These are phyloP conservation scores for Acomys russatus DNA, from an alignment of 2,797 vertebrate genomes.

Conservation along the genomic window DNA sequence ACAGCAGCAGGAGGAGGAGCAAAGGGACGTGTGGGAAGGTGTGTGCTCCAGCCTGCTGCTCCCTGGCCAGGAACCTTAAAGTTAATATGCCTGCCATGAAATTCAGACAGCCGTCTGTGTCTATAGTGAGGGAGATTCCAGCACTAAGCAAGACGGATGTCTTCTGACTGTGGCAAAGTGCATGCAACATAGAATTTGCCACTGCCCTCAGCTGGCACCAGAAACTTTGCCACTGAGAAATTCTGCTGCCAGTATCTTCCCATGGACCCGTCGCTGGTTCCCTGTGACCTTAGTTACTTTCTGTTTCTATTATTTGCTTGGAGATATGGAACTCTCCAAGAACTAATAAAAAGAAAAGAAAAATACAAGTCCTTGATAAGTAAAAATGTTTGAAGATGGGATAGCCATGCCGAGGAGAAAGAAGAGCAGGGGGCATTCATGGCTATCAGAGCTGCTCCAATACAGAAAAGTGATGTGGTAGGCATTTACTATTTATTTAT, in stretches of 20 bases:
- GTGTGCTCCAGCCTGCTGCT: background rate
- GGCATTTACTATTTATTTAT: background rate
- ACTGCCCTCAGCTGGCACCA: background rate
- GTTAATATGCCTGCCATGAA: background rate
- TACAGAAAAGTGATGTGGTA: background rate
- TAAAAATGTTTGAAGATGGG: conserved; percentile 10
- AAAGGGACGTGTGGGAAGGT: background rate
- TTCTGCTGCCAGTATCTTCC: background rate
- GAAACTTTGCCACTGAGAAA: background rate
- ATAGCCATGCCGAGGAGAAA: background rate
- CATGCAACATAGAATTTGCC: background rate
- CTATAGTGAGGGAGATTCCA: background rate
- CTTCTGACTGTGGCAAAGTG: background rate
- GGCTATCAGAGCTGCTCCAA: background rate
- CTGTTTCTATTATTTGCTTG: too few relatives aligned
- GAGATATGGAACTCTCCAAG: background rate
- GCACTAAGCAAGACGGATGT: background rate
- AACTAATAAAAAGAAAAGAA: background rate
- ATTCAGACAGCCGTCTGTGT: background rate
- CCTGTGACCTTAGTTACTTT: background rate
- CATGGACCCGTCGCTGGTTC: too few relatives aligned
- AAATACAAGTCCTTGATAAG: background rate
- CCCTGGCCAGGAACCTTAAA: background rate
- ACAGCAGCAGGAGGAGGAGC: background rate
- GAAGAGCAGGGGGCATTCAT: background rate